phyloP scores from a whole-genome alignment of 53 echinoderm and acorn worm genomes.

The Crossaster papposus region DNA sequence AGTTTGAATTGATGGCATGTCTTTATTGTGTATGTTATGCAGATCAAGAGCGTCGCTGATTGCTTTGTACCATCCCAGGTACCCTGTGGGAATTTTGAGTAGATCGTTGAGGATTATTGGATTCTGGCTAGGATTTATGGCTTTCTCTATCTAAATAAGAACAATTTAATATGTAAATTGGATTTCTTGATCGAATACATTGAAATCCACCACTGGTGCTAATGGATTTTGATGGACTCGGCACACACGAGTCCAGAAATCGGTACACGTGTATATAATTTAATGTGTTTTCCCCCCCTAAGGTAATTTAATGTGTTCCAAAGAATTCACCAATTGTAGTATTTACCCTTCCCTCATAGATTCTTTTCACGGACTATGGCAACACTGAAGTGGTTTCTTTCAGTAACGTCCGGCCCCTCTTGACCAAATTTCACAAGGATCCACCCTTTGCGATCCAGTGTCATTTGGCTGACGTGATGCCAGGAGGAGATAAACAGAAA shows the following conservation, averaged over 20 bases:
- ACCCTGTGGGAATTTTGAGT: not conserved
- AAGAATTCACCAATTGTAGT: too few species aligned
- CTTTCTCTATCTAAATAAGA: too few species aligned
- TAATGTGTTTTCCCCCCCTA: too few species aligned
- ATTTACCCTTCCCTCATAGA: slow-evolving; percentile 49
- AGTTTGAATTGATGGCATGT: not conserved
- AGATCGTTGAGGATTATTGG: too few species aligned
- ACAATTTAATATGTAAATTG: too few species aligned
- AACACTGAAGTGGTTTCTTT: slow-evolving; percentile 82
- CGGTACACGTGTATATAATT: too few species aligned
- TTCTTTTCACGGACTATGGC: slow-evolving; percentile 91
- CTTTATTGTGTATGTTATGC: not conserved
- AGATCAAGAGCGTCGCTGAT: not conserved
- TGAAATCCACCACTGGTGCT: too few species aligned
- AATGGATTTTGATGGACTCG: too few species aligned
- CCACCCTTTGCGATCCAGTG: slow-evolving; percentile 91
- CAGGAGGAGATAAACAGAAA: slow-evolving; percentile 83
- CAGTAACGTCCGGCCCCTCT: slow-evolving; percentile 78
- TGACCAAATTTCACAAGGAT: slow-evolving; percentile 69
- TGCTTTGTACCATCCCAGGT: not conserved
- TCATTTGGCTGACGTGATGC: slow-evolving; percentile 79
- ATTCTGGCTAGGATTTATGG: too few species aligned
- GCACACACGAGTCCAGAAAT: too few species aligned
- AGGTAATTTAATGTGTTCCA: too few species aligned
- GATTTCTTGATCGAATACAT: too few species aligned